These are phyloP conservation scores for Trilocha varians DNA, from an alignment of 2,888 invertebrate genomes.

Conservation along the genomic window DNA sequence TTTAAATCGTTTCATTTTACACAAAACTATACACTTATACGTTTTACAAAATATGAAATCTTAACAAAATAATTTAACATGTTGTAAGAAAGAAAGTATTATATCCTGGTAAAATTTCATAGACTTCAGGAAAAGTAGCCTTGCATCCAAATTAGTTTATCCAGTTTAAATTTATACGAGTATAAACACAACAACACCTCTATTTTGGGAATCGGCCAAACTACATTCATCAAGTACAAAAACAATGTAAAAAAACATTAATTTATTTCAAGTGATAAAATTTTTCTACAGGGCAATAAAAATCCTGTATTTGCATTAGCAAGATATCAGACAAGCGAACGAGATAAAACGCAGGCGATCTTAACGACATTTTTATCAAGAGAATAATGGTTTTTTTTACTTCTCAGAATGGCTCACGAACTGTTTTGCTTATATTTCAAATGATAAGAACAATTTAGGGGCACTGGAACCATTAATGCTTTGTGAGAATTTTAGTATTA, in stretches of 20 bases:
- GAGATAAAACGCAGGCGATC: constrained; percentile 53
- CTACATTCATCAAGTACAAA: background rate
- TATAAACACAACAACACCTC: too few species aligned
- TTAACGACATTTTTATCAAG: constrained; percentile 54
- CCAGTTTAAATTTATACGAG: too few species aligned
- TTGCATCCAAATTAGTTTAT: too few species aligned
- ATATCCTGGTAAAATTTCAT: too few species aligned
- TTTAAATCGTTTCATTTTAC: too few species aligned
- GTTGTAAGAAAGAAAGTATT: too few species aligned
- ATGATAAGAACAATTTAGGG: background rate
- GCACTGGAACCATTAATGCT: too few species aligned
- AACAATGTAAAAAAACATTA: background rate
- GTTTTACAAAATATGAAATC: too few species aligned
- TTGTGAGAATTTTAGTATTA: too few species aligned
- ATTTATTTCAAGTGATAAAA: constrained; percentile 31
- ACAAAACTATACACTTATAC: too few species aligned
- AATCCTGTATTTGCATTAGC: constrained; percentile 48
- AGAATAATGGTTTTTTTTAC: background rate
- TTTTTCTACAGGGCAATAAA: constrained; percentile 38
- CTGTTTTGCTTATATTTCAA: background rate
- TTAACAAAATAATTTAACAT: too few species aligned
- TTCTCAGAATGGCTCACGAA: background rate
- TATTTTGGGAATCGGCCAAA: background rate
- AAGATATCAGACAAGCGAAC: constrained; percentile 46
- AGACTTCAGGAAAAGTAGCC: too few species aligned